Evolutionary conservation across 2,113 vertebrate genomes (phyloP).

Genomic region (Eudyptes chrysolophus): DNA sequence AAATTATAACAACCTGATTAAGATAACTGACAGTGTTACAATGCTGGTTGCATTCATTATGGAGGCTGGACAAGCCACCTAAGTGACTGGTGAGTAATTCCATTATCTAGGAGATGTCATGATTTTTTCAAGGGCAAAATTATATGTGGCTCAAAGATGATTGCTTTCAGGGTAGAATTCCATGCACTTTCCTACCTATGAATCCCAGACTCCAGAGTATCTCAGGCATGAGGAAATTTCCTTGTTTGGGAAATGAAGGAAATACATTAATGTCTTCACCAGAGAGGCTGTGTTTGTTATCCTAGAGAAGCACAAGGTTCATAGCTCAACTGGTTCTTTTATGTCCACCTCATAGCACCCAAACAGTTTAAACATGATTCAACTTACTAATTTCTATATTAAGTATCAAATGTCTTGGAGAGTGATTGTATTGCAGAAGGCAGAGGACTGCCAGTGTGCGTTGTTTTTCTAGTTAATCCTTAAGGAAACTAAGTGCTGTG

Average conservation of each 20-base stretch:
- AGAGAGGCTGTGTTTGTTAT: neutral
- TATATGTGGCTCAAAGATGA: neutral
- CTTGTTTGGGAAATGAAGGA: neutral
- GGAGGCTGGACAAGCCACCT: neutral
- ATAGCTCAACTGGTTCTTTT: neutral
- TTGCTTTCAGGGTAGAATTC: neutral
- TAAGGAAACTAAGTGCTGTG: neutral
- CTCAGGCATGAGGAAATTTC: neutral
- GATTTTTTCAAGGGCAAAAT: neutral
- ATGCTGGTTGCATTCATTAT: neutral
- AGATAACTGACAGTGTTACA: neutral
- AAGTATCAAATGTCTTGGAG: neutral
- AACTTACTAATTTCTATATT: neutral
- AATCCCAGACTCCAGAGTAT: neutral
- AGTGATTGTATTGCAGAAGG: neutral
- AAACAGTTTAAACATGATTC: neutral
- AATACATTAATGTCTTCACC: neutral
- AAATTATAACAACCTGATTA: slow-evolving; percentile 23
- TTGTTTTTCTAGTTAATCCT: neutral
- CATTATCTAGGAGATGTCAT: neutral
- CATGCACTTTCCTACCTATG: neutral
- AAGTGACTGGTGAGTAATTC: neutral
- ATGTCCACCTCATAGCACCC: neutral
- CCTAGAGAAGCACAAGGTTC: neutral
- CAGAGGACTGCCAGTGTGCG: neutral